Base-by-base conservation (phyloP, 1,140 invertebrate species). In the Zaprionus nigranus region DNA sequence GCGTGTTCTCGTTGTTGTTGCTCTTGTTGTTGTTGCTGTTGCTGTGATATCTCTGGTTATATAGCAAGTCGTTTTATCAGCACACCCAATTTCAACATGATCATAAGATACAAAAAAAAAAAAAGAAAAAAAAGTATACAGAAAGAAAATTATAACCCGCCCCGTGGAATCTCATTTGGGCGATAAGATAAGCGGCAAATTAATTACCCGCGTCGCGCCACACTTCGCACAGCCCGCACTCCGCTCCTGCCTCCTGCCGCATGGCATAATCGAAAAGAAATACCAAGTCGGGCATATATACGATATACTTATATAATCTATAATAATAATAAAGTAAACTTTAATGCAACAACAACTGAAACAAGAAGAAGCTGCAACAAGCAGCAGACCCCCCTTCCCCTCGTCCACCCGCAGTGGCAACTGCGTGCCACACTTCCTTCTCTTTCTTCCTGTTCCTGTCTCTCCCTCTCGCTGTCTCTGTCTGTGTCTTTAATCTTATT, bases 181-280 rank as follows among this genome's bases (percentile, higher is more conserved):
- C 77, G 84, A 88, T 88, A 88, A 88, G 84, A 88, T 88, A 90
- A 90, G 72, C 74, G 61, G 54, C 74, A 84, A 88, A 88, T 88
- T 88, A 88, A 88, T 88, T 88, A 88, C 81, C 71, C 70, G 75
- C 81, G 66, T 78, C 63, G 77, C 78, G 63, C 64, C 24, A 7
- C 15, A 65, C 34, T 17, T 13, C 34, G 46, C 12, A 22, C 57
- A 26, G 20, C 61, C 26, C 30, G 26, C 53, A 53, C 62, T 49
- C 51, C 59, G 38, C n/a, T 46, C 22, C 57, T 24, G 30, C 3
- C 30, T 34, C 9, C 30, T 34, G 9, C 2, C 9, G 9, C 30
- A 3, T 11, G 22, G 17, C 22, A 22, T 53, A 20, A 13, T 49
- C 28, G 36, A 70, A 36, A 56, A 57, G 54, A 51, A 63, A 57